Evolutionary conservation across 2,888 invertebrate genomes (phyloP), one percentile per base, ranked within the genome.

Genomic region (Polydesmus complanatus): DNA sequence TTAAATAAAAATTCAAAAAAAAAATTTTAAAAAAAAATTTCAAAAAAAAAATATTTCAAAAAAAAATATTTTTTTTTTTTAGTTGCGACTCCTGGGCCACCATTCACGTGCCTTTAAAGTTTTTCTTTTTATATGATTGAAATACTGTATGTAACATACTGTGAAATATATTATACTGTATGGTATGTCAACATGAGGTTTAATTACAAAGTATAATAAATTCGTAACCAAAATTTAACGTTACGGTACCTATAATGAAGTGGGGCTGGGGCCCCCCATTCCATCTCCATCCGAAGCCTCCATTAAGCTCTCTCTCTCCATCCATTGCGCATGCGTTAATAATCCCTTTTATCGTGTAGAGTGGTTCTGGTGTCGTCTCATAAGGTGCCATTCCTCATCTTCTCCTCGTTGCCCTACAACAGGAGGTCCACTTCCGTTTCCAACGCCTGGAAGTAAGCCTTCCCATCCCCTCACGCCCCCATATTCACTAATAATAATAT

Each of bases 331-430:
- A n/a, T n/a, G n/a, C n/a, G n/a, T n/a, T n/a, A n/a, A 25, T 54
- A 51, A 21, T 22, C 8, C 5, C 8, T 8, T 51, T n/a, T n/a
- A 22, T 51, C 19, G 51, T 14, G 11, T 51, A 63, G 93, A 69
- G 79, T 93, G 65, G 84, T 89, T 61, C 79, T 94, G 74, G 83
- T 88, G 49, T 84, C 89, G 57, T 78, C 82, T 3, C 70, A 70
- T 61, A 82, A 83, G 68, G 83, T 84, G 61, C 93, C 94, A 47
- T 86, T 92, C 76, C 80, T 86, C 67, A 79, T 94, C 64, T 93
- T 87, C 73, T 93, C 93, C 49, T 83, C 88, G 60, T 81, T 94
- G 71, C 90, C 93, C 47, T 92, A 89, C 72, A 84, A 81, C 62
- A 75, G 73, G 63, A 62, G 55, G 27, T 25, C 51, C n/a, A n/a